phyloP scores from a whole-genome alignment of 2,888 invertebrate genomes.

The Drosophila nigricruria region DNA sequence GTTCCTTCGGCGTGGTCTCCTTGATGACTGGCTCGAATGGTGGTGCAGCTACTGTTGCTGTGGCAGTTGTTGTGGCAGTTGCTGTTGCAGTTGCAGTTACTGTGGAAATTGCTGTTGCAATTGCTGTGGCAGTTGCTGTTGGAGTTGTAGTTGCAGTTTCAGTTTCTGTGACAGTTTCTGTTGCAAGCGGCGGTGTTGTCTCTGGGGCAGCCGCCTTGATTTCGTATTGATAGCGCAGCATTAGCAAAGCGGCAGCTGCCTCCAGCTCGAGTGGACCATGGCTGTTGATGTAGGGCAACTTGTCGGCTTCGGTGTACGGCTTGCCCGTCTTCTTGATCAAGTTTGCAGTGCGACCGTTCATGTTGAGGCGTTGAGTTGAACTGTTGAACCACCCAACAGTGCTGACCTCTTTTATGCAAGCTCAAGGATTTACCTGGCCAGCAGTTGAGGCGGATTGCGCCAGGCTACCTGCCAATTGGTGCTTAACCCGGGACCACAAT shows the following conservation, averaged over 20 bases:
- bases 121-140: not conserved
- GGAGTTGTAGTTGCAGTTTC: not conserved
- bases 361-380: slow-evolving; percentile 32
- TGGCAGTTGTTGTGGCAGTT: not conserved
- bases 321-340: not conserved
- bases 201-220: slow-evolving; percentile 2
- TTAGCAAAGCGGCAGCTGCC: slow-evolving; percentile 66
- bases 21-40: slow-evolving; percentile 10
- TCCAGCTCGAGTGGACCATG: slow-evolving; percentile 58
- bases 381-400: slow-evolving; percentile 34
- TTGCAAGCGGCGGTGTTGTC: slow-evolving; percentile 21
- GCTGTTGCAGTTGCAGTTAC: no score
- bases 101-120: no score
- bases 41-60: not conserved
- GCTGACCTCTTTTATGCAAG: slow-evolving; percentile 42
- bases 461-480: slow-evolving; percentile 58
- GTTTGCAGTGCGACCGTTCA: slow-evolving; percentile 47
- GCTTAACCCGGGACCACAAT: slow-evolving; percentile 21
- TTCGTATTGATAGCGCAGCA: slow-evolving; percentile 67
- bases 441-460: not conserved
- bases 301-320: not conserved
- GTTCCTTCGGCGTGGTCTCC: slow-evolving; percentile 66
- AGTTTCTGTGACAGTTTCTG: not conserved
- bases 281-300: slow-evolving; percentile 1
- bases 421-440: slow-evolving; percentile 51